Conservation (phyloP, 2,113 vertebrate species). For the Cebus imitator region DNA sequence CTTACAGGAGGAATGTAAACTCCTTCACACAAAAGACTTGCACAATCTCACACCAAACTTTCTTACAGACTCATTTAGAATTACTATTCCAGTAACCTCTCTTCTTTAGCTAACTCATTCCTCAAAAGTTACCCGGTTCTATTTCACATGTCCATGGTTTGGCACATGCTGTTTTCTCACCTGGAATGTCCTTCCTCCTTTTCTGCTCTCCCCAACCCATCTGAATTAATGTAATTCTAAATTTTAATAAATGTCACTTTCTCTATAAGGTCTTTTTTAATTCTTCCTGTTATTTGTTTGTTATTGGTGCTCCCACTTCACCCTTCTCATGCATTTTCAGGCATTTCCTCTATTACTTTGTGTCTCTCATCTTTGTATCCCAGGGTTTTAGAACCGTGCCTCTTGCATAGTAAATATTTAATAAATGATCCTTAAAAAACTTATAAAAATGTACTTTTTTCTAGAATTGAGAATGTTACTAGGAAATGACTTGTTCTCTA, state of each 20-base stretch:
- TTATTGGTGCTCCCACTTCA: background rate
- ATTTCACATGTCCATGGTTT: background rate
- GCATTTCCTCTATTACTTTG: background rate
- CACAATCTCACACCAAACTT: background rate
- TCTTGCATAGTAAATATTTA: background rate
- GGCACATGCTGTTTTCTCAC: background rate
- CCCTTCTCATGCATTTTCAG: background rate
- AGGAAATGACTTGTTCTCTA: background rate
- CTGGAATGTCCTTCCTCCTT: background rate
- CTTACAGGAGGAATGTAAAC: background rate
- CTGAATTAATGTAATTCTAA: background rate
- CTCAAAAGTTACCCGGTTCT: background rate
- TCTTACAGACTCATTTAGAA: background rate
- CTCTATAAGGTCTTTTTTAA: background rate
- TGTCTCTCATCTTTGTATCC: background rate
- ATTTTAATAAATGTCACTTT: background rate
- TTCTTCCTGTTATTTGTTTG: background rate
- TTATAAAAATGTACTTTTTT: background rate
- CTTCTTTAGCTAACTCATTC: background rate
- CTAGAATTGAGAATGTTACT: background rate
- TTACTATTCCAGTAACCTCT: background rate
- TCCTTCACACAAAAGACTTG: background rate
- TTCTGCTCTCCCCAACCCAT: background rate
- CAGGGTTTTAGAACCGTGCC: background rate
- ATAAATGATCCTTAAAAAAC: background rate